Evolutionary conservation across 2,113 vertebrate genomes (phyloP), one percentile per base, ranked within the genome.

Genomic region (Vidua macroura): DNA sequence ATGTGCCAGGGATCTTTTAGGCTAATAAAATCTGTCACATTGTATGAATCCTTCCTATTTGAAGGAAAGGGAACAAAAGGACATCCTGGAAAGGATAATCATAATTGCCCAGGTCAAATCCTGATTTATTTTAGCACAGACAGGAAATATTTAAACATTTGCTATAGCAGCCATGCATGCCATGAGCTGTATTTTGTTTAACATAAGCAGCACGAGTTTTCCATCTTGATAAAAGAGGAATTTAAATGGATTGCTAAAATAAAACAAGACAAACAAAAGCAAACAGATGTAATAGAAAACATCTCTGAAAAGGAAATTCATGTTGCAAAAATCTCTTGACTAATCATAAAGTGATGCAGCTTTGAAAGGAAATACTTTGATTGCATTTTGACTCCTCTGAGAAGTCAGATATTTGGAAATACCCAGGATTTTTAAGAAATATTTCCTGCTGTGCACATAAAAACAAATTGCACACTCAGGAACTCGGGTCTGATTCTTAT

Each of bases 361-460:
- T 96, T 81, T 93, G 95, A 97, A 97, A 97, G 93, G 96, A 97
- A 97, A 97, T 94, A 95, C 95, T 97, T 93, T 93, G 95, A 91
- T 90, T 97, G 95, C 91, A 18, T 97, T 97, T 97, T 96, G 86
- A 90, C 81, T 87, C 95, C 97, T 96, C 89, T 95, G 95, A 97
- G 83, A 90, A 95, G 91, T 95, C 93, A 97, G 93, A 97, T 94
- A 94, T 97, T 97, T 95, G 95, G 95, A 97, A 97, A 97, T 93
- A 96, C 80, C 90, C 96, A 80, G 66, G 64, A 92, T 94, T 96
- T 95, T 88, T 35, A 69, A 92, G 79, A 92, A 96, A 92, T 95
- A 94, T 90, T 96, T 95, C 92, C 94, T 95, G 88, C 78, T 93
- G 62, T 87, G 82, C 62, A 86, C 21, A 56, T 56, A 84, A 95